phyloP scores from a whole-genome alignment of 2,113 vertebrate species.

The Octodon degus region DNA sequence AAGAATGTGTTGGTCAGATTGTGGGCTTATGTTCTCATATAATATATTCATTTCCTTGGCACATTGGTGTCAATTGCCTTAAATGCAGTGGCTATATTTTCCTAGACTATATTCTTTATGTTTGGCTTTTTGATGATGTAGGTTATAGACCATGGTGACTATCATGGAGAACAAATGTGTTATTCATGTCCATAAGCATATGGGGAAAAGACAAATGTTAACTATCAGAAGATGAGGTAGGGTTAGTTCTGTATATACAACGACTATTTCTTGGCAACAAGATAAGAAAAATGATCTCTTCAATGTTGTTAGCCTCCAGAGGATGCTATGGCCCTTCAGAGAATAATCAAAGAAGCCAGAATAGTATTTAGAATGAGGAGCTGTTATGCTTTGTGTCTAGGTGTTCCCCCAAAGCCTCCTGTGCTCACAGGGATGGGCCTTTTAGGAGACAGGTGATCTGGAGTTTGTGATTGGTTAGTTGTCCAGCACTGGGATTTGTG shows the following conservation, averaged over 20 bases:
- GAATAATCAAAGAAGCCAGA: background rate
- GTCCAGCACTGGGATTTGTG: background rate
- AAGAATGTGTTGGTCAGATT: background rate
- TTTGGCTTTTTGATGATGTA: background rate
- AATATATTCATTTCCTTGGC: slow-evolving; percentile 22
- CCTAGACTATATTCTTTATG: background rate
- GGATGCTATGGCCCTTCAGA: background rate
- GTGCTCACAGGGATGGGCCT: background rate
- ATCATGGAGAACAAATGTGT: background rate
- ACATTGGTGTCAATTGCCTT: slow-evolving; percentile 2
- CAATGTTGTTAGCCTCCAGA: background rate
- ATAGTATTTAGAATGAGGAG: background rate
- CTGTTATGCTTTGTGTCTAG: background rate
- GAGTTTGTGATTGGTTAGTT: background rate
- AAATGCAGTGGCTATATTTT: background rate
- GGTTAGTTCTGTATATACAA: background rate
- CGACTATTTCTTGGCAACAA: background rate
- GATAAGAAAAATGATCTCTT: background rate
- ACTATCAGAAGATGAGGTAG: background rate
- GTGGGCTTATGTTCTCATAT: slow-evolving; percentile 28
- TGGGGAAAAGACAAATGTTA: background rate
- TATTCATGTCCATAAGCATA: background rate
- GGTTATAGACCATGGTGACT: background rate
- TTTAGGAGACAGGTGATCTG: background rate
- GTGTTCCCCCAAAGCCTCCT: background rate